Evolutionary conservation across 2,888 invertebrate species (phyloP).

Genomic region (Cataglyphis rosenhaueri): DNA sequence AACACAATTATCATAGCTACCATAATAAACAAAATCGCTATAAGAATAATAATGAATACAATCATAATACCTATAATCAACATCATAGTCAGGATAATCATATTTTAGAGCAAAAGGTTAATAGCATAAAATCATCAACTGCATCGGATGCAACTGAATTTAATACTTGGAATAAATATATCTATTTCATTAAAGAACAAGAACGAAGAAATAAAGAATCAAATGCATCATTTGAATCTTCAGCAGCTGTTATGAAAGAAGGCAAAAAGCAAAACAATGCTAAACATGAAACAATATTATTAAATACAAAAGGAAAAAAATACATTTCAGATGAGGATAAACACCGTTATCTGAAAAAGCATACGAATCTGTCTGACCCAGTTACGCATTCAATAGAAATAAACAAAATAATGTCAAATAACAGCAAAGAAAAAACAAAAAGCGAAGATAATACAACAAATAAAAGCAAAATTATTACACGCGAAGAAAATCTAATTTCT

Average conservation of each 20-base stretch:
- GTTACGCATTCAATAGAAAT: not conserved
- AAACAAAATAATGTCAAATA: not conserved
- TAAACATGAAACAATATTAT: not conserved
- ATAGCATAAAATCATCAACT: not conserved
- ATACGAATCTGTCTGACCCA: not conserved
- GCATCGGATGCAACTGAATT: not conserved
- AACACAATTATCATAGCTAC: not conserved
- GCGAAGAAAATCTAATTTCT: not conserved
- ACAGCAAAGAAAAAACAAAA: not conserved
- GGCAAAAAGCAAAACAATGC: not conserved
- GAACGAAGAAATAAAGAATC: not conserved
- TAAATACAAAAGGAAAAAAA: not conserved
- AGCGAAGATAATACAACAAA: not conserved
- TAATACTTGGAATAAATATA: not conserved
- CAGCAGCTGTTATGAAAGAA: not conserved
- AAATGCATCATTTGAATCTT: not conserved
- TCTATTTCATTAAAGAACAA: not conserved
- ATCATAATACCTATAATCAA: not conserved
- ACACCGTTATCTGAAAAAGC: not conserved
- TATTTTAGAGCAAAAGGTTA: not conserved
- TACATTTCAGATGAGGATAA: not conserved
- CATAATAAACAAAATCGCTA: too few relatives aligned
- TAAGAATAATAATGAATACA: not conserved
- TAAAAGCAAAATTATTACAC: not conserved
- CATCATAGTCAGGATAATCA: too few relatives aligned